A percentile compares a stretch with the other conserved stretches of the same genome.
phyloP scores from a whole-genome alignment of 2,888 invertebrate species.

The Synergus itoensis region DNA sequence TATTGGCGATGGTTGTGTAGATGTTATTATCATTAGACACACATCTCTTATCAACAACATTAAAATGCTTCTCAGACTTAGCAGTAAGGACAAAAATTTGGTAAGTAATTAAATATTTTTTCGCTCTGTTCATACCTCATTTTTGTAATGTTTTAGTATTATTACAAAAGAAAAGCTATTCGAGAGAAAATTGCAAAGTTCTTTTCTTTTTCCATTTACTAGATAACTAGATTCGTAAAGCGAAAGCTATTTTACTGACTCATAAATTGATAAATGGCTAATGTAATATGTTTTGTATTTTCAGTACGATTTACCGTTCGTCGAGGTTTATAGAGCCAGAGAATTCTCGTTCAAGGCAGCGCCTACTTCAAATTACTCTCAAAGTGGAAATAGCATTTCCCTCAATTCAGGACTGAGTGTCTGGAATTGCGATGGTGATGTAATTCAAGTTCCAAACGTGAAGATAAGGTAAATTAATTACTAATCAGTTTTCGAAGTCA shows the following conservation, averaged over 20 bases:
- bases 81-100: constrained; percentile 83
- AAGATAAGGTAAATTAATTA: constrained; percentile 80
- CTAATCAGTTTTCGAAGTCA: not conserved
- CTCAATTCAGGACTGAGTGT: constrained; percentile 79
- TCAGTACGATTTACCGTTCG: constrained; percentile 86
- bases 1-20: constrained; percentile 88
- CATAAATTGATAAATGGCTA: not conserved
- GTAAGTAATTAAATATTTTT: constrained; percentile 76
- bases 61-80: constrained; percentile 83
- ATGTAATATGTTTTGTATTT: constrained; percentile 43
- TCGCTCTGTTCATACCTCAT: no score
- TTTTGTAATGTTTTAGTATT: not conserved
- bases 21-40: constrained; percentile 87
- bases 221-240: not conserved
- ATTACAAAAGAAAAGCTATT: not conserved
- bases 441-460: constrained; percentile 83
- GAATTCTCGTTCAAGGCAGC: constrained; percentile 85
- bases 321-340: constrained; percentile 86
- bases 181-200: not conserved
- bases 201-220: not conserved
- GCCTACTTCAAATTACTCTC: constrained; percentile 62
- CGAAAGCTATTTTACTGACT: not conserved
- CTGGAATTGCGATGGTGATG: constrained; percentile 92
- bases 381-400: constrained; percentile 66
- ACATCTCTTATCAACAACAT: constrained; percentile 86